These are phyloP conservation scores for Sus scrofa DNA, from an alignment of 2,113 vertebrate species.

Conservation along the genomic window T2T-Sscrofa CM000826.6:57912001-57912500, in stretches of 20 bases:
- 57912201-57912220: no score
- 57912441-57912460: neutral
- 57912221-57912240: neutral
- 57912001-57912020: neutral
- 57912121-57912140: neutral
- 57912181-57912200: neutral
- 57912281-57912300: neutral
- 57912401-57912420: neutral
- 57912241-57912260: neutral
- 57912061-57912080: rapidly evolving
- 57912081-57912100: neutral
- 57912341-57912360: neutral
- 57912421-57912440: neutral
- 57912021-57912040: neutral
- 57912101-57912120: neutral
- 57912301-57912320: neutral
- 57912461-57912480: neutral
- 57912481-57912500: neutral
- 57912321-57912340: neutral
- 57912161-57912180: neutral
- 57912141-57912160: neutral
- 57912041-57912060: neutral
- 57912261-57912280: neutral
- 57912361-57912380: no score
- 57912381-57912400: neutral